Base-by-base conservation (phyloP, 2,888 invertebrate genomes). In the Apamea epomidion region DNA sequence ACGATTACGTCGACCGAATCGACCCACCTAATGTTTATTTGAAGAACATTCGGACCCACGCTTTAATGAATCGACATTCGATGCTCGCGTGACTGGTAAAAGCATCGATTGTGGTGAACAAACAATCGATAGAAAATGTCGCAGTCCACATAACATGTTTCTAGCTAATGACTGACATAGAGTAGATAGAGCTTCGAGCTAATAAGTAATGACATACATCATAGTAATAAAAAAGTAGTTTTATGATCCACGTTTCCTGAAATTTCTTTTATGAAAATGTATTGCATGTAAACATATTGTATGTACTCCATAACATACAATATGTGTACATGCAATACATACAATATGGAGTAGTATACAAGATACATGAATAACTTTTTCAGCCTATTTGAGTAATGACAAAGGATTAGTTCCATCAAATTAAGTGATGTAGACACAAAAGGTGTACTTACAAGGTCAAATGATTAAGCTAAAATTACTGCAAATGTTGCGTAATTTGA, bases 21-120 rank as follows among this genome's bases (percentile, higher is more conserved):
- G 87, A 90, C 86, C 89, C 89, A 89, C 82, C 90, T 93, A 94
- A 95, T 95, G 94, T 93, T 94, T 95, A 95, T 95, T 95, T 94
- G 92, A 94, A 92, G 92, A 94, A 91, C 91, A 91, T 93, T 93
- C 89, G 78, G 82, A 78, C 89, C 74, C 80, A 82, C 78, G 89
- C 83, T 87, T 91, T 93, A 93, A 93, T 92, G 92, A 93, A 93
- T 92, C 92, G 90, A 91, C 90, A 91, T 92, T 93, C 90, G 92
- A 92, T 91, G 91, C 83, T 95, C 87, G 94, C 95, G 95, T 95
- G 95, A 93, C 93, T 88, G 88, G 88, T 87, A 89, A 87, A 86
- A 87, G 78, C 92, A 93, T 94, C 91, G 94, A 94, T 93, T 91
- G 85, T 88, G 84, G 82, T 87, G 86, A 87, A 90, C 88, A 88